These are phyloP conservation scores for Neodon shergylaensis DNA, from an alignment of 2,113 vertebrate genomes.

Conservation along the genomic window DNA sequence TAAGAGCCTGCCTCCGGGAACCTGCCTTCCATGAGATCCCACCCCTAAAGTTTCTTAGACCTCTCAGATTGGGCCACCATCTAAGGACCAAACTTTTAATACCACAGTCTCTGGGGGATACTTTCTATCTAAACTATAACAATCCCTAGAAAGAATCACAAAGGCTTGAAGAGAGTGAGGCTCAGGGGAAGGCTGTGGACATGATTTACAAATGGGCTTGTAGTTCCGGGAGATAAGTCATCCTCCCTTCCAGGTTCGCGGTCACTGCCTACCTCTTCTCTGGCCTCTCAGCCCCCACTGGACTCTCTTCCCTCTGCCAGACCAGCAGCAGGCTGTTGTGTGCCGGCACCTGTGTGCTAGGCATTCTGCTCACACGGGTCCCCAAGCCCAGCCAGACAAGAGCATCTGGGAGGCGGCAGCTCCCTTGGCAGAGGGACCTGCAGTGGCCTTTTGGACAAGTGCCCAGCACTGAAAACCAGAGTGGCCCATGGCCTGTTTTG, in stretches of 20 bases:
- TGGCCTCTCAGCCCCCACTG: accelerated
- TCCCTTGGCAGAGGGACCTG: conserved; percentile 35
- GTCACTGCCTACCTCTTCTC: background rate
- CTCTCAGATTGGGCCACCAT: background rate
- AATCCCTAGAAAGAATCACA: background rate
- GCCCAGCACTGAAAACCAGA: conserved; percentile 72
- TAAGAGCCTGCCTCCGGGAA: background rate
- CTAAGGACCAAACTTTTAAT: background rate
- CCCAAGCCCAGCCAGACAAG: background rate
- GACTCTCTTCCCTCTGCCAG: background rate
- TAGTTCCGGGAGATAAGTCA: background rate
- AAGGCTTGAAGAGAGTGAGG: background rate
- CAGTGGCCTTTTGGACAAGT: conserved; percentile 55
- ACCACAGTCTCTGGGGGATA: background rate
- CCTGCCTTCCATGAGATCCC: background rate
- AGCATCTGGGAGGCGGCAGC: conserved; percentile 60
- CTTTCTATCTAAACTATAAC: background rate
- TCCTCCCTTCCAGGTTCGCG: background rate
- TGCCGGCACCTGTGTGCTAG: background rate
- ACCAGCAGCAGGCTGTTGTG: background rate
- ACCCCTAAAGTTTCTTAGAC: background rate
- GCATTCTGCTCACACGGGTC: background rate
- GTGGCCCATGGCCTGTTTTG: conserved; percentile 5
- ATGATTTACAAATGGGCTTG: accelerated
- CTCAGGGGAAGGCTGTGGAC: accelerated